Evolutionary conservation across 1,140 invertebrate species (phyloP).

Genomic region (Latrodectus geometricus): DNA sequence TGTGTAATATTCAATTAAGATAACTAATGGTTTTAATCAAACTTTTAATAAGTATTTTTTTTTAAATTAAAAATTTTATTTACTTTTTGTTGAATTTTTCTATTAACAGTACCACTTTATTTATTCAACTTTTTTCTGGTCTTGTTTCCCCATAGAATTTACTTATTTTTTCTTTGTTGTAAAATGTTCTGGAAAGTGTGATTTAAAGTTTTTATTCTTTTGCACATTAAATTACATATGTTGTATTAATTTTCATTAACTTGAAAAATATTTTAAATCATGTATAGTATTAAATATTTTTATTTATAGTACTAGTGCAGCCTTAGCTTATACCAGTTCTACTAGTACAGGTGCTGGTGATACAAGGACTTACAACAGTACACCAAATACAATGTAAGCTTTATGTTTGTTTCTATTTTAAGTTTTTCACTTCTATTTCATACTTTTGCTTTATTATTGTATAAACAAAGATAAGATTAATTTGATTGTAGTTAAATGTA

Average conservation of each 20-base stretch:
- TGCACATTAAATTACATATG: too few species aligned
- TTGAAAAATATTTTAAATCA: too few species aligned
- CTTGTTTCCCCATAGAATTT: not conserved
- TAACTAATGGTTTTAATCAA: too few species aligned
- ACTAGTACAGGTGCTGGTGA: conserved; percentile 46
- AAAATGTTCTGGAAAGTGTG: not conserved
- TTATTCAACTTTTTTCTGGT: not conserved
- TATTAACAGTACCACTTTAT: too few species aligned
- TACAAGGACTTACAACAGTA: conserved; percentile 53
- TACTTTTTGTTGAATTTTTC: too few species aligned
- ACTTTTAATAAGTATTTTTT: too few species aligned
- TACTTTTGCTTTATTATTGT: not conserved
- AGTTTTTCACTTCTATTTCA: not conserved
- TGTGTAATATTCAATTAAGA: too few species aligned
- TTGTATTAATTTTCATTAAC: not conserved
- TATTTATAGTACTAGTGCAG: conserved; percentile 54
- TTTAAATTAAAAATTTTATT: too few species aligned
- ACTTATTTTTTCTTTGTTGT: not conserved
- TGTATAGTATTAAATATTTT: not conserved
- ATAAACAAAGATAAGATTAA: too few species aligned
- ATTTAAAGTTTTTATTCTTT: not conserved
- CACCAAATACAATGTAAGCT: conserved; percentile 55
- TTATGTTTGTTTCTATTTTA: conserved; percentile 18
- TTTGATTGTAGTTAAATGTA: too few species aligned
- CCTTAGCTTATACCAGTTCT: conserved; percentile 52